Conservation (phyloP, 2,888 invertebrate species). For the Mesorhabditis sp. region DNA sequence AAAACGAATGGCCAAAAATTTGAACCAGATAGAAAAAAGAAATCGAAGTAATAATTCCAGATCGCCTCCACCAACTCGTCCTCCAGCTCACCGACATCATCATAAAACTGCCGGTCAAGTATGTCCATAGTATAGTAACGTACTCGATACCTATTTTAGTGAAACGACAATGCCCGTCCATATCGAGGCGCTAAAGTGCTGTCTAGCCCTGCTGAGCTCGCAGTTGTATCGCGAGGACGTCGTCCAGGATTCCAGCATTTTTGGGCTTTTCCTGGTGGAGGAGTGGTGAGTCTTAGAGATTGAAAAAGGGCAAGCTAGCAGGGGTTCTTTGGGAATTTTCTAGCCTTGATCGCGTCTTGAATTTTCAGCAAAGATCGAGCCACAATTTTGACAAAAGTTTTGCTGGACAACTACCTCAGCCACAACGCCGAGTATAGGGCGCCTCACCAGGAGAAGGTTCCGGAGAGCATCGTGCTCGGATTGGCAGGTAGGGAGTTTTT, state of each 20-base stretch:
- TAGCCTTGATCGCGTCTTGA: neutral
- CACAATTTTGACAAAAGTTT: conserved; percentile 57
- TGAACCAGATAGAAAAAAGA: conserved; percentile 37
- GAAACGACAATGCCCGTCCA: conserved; percentile 51
- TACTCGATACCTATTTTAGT: conserved; percentile 30
- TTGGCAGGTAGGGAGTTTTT: conserved; percentile 63
- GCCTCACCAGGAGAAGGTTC: conserved; percentile 60
- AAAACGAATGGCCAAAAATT: conserved; percentile 11
- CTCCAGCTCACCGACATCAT: conserved; percentile 75
- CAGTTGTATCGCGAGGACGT: conserved; percentile 61
- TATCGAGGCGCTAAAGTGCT: conserved; percentile 60
- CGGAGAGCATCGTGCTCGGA: conserved; percentile 81
- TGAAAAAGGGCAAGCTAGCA: neutral
- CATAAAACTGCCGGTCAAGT: conserved; percentile 76
- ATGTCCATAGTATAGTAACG: conserved; percentile 57
- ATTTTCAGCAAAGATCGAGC: conserved; percentile 14
- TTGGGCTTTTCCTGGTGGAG: conserved; percentile 59
- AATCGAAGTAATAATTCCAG: conserved; percentile 66
- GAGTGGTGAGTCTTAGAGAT: conserved; percentile 19
- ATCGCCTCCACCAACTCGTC: conserved; percentile 65
- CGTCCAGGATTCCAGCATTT: conserved; percentile 58
- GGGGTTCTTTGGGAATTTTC: no score
- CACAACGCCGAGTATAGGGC: conserved; percentile 49
- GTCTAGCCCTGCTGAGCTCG: conserved; percentile 61
- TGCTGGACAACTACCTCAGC: conserved; percentile 60